These are phyloP conservation scores for Sprattus sprattus DNA, from an alignment of 2,113 vertebrate species.

Conservation along the genomic window DNA sequence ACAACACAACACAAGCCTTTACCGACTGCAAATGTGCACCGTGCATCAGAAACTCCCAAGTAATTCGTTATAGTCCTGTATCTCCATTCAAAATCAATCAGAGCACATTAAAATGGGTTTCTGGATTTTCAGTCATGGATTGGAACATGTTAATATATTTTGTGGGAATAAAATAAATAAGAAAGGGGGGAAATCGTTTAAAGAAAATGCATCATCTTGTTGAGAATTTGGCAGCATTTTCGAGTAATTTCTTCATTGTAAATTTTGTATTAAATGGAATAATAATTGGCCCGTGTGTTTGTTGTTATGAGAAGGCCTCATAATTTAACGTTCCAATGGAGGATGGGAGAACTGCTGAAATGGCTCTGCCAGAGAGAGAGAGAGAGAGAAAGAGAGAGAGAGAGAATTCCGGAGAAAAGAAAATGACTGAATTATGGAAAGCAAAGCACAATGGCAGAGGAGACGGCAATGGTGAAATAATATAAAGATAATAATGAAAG, in stretches of 20 bases:
- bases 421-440: constrained; percentile 21
- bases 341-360: constrained; percentile 38
- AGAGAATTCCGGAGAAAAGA: neutral
- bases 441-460: neutral
- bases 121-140: constrained; percentile 19
- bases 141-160: constrained; percentile 35
- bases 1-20: neutral
- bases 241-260: constrained; percentile 36
- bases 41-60: neutral
- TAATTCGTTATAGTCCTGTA: neutral
- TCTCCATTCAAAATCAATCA: neutral
- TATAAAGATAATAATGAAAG: constrained; percentile 13
- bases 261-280: constrained; percentile 39
- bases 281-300: constrained; percentile 37
- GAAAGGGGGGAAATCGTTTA: neutral
- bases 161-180: constrained; percentile 10
- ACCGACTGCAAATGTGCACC: neutral
- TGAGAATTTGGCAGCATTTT: constrained; percentile 37
- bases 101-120: constrained; percentile 18
- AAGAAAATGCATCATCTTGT: constrained; percentile 29
- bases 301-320: constrained; percentile 42
- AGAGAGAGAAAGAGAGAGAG: constrained; percentile 22
- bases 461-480: neutral
- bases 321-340: constrained; percentile 47
- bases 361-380: constrained; percentile 26